Evolutionary conservation across 2,113 vertebrate species (phyloP), one percentile per base, ranked within the genome.

Genomic region (Ciconia boyciana): DNA sequence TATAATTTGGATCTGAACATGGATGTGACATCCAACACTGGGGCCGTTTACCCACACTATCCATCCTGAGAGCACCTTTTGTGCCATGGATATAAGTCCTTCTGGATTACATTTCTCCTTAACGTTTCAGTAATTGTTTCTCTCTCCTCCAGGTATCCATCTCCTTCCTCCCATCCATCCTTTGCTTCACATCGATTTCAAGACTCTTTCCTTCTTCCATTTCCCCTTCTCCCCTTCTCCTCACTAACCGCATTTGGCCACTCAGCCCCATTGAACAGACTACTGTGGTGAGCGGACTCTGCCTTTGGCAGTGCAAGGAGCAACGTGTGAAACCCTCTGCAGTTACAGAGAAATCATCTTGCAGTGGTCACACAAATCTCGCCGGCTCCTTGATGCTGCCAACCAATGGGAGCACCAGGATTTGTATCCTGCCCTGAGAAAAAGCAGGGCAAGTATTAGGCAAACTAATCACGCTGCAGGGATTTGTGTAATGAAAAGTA

Each of bases 371-470:
- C 92, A 78, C 88, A 90, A 28, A 90, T 83, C 96, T 83, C 5
- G 0, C 65, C 9, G 11, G 36, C 65, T 80, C 69, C 85, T 89
- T 16, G 69, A 8, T 44, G 52, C 88, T 86, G 81, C 90, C 92
- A 94, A 20, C 80, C 94, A 96, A 89, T 72, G 72, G 89, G 9
- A 94, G 80, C 77, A 54, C 77, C 84, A 52, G 89, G 72, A 94
- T 93, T 95, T 96, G 52, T 52, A 49, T 84, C 81, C 61, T 75
- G 82, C 80, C 83, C 93, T 83, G 46, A 77, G 92, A 76, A 95
- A 96, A 96, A 96, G 90, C 92, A 96, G 88, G 86, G 80, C 93
- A 84, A 89, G 74, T 49, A 82, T 96, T 95, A 94, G 61, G 77
- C 83, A 95, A 95, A 93, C 87, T 82, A 94, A 95, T 95, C 95